Evolutionary conservation across 2,113 vertebrate species (phyloP), one percentile per base, ranked within the genome.

Genomic region (Mustela lutreola): DNA sequence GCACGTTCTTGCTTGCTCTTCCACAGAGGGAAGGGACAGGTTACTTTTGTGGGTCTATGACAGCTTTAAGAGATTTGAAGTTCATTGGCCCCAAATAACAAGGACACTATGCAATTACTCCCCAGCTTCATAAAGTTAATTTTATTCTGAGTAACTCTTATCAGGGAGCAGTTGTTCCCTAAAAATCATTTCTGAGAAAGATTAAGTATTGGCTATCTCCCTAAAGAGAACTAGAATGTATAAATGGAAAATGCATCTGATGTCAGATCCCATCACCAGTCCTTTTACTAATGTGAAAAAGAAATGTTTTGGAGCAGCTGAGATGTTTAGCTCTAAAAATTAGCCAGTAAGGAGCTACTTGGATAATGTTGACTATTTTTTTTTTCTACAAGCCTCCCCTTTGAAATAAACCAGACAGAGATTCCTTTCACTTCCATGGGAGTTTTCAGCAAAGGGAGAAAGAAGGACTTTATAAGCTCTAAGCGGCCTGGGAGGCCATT

Each of bases 371-470:
- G 70, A 92, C 36, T 86, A 7, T 67, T 94, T 98, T 91, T 98
- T 98, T 98, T 98, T 96, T 94, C 97, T 98, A 98, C 98, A 98
- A 98, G 98, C 98, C 97, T 42, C 91, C 93, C 92, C 98, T 98
- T 99, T 99, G 99, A 99, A 98, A 99, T 97, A 98, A 98, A 98
- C 45, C 94, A 98, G 98, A 99, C 99, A 99, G 99, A 99, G 98
- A 94, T 98, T 98, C 97, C 98, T 98, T 99, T 99, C 98, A 98
- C 98, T 96, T 98, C 98, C 98, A 97, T 97, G 90, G 82, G 92
- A 98, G 98, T 98, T 98, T 98, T 99, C 98, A 98, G 94, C 97
- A 91, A 60, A 60, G 96, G 97, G 98, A 99, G 98, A 99, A 99
- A 99, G 98, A 36, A 98, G 95, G 98, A 98, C 98, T 99, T 99